Evolutionary conservation across 2,888 invertebrate species (phyloP), one percentile per base, ranked within the genome.

Genomic region (Dichetophora obliterata): DNA sequence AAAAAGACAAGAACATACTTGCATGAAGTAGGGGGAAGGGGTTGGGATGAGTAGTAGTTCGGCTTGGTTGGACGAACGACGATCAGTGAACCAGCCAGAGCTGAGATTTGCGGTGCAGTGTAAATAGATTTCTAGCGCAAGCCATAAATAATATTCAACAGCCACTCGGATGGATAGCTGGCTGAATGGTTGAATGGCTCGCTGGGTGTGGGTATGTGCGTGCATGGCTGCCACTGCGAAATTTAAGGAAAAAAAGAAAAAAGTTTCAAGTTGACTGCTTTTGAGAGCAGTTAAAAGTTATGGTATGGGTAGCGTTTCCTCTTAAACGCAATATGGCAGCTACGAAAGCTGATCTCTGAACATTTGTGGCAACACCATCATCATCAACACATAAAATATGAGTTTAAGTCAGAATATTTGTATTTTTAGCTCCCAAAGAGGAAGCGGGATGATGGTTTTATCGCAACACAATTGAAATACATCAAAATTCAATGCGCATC

Each of bases 51-150:
- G 24, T 16, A 3, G 3, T n/a, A 63, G 34, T 16, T 0, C 34
- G 9, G 37, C 8, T 3, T 37, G 8, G 16, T 37, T 27, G 8
- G n/a, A 19, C n/a, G n/a, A 14, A 19, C 48, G 11, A 37, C n/a
- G 63, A 11, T 54, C 52, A 31, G 54, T 48, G n/a, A 74, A 34
- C 37, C 37, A 59, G 82, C 83, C 82, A 82, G 81, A 86, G 86
- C 85, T 83, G 85, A 86, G 87, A 87, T 87, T 87, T 87, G 87
- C 86, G 87, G 88, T 86, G 83, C 80, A 82, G 85, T 84, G 85
- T 86, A 87, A 87, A 87, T 87, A 87, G 86, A 88, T 87, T 88
- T 85, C 86, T 83, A 85, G 84, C 83, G 83, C 81, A 85, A 85
- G 83, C 84, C 85, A 87, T 87, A 87, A 87, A 87, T 87, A 86